phyloP scores from a whole-genome alignment of 2,888 invertebrate species.

The Hecatera dysodea region DNA sequence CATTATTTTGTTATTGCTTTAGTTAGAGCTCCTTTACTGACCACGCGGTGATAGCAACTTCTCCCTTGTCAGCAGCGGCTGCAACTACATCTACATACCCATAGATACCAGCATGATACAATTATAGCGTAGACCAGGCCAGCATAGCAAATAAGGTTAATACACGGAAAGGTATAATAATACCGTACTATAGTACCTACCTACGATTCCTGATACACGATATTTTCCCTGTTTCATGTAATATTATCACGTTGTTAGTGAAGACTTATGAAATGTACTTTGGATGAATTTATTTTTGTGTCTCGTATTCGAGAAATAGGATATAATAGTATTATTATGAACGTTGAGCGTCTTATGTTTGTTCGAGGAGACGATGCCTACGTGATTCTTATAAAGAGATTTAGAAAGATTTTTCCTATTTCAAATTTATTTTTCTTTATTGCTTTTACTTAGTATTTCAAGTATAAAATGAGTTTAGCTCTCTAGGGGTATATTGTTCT shows the following conservation, averaged over 20 bases:
- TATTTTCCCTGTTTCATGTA: conserved; percentile 80
- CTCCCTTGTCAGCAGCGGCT: background rate
- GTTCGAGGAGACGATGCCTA: conserved; percentile 49
- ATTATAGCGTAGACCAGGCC: conserved; percentile 43
- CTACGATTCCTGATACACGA: conserved; percentile 75
- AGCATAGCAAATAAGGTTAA: conserved; percentile 57
- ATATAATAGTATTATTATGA: conserved; percentile 75
- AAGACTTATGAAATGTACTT: conserved; percentile 82
- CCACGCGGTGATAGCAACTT: conserved; percentile 1
- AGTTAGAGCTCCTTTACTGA: background rate
- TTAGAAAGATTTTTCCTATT: conserved; percentile 36
- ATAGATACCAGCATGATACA: conserved; percentile 16
- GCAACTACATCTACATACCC: background rate
- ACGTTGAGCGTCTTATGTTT: conserved; percentile 60
- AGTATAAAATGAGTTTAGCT: background rate
- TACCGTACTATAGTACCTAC: conserved; percentile 42
- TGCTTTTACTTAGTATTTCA: conserved; percentile 12
- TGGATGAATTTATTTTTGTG: conserved; percentile 76
- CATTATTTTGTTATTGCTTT: background rate
- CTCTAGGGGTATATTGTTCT: background rate
- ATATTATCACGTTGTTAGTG: conserved; percentile 82
- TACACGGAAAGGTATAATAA: conserved; percentile 44
- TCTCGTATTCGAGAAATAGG: conserved; percentile 76
- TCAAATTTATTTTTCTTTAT: conserved; percentile 39
- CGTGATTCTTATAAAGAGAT: conserved; percentile 44